These are phyloP conservation scores for Pandemis corylana DNA, from an alignment of 2,888 invertebrate genomes.

Conservation along the genomic window DNA sequence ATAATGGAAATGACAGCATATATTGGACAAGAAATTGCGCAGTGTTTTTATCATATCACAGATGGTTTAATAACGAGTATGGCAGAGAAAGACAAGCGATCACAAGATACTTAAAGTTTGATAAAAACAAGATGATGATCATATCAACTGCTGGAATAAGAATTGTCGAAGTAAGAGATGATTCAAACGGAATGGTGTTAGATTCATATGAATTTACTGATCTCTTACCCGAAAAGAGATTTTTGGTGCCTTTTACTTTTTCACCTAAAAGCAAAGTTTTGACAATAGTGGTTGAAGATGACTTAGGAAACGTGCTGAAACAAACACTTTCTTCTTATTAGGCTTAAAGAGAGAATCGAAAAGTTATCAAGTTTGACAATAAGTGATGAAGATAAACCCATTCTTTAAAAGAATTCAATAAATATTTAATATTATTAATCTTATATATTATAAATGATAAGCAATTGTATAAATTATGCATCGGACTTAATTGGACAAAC, in stretches of 20 bases:
- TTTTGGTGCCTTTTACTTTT: constrained; percentile 83
- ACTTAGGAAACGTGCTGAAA: constrained; percentile 88
- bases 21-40: constrained; percentile 87
- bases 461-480: constrained; percentile 39
- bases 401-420: constrained; percentile 31
- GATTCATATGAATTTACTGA: constrained; percentile 87
- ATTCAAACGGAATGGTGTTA: constrained; percentile 85
- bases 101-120: constrained; percentile 81
- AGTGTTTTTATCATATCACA: constrained; percentile 87
- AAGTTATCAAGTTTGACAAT: constrained; percentile 71
- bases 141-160: constrained; percentile 87
- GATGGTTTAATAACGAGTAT: constrained; percentile 84
- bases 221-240: constrained; percentile 83
- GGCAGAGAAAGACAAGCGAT: constrained; percentile 83
- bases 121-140: constrained; percentile 85
- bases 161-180: constrained; percentile 87
- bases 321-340: constrained; percentile 85
- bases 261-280: constrained; percentile 78
- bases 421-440: constrained; percentile 42
- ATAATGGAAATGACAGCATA: constrained; percentile 82
- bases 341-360: constrained; percentile 44
- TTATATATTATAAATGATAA: constrained; percentile 42
- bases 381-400: constrained; percentile 54
- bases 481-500: constrained; percentile 18
- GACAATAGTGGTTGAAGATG: constrained; percentile 88